Conservation (phyloP, 2,113 vertebrate genomes). For the Gambusia holbrooki region DNA sequence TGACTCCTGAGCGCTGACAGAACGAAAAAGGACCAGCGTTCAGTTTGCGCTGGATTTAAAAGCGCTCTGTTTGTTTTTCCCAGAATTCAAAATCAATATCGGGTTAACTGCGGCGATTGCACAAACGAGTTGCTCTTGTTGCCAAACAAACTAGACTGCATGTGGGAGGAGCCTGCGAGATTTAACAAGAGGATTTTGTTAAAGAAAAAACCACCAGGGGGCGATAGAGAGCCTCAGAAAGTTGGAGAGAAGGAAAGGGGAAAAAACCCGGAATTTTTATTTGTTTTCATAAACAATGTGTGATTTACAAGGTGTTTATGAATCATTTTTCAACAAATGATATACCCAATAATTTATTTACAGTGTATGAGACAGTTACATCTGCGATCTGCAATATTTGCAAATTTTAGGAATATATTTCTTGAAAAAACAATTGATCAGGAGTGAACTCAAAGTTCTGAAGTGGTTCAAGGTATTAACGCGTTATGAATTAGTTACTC, state of each 20-base stretch:
- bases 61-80: conserved; percentile 15
- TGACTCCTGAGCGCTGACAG: not conserved
- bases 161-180: conserved; percentile 39
- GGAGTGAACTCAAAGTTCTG: not conserved
- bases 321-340: not conserved
- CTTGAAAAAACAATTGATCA: no score
- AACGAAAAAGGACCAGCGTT: conserved; percentile 1
- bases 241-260: no score
- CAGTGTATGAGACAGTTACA: not conserved
- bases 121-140: conserved; percentile 24
- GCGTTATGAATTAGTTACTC: not conserved
- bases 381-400: no score
- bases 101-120: not conserved
- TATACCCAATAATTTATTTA: not conserved
- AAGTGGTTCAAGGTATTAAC: not conserved
- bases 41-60: not conserved
- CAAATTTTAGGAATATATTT: no score
- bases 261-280: not conserved
- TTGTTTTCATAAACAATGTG: not conserved
- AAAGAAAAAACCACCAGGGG: not conserved
- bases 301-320: not conserved
- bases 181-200: not conserved
- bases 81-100: conserved; percentile 15
- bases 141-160: conserved; percentile 42
- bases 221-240: no score